Percentiles rank a stretch among this genome's conserved stretches.
These are phyloP conservation scores for Melanerpes aurifrons DNA, from an alignment of 2,113 vertebrate genomes.

Conservation along the genomic window DNA sequence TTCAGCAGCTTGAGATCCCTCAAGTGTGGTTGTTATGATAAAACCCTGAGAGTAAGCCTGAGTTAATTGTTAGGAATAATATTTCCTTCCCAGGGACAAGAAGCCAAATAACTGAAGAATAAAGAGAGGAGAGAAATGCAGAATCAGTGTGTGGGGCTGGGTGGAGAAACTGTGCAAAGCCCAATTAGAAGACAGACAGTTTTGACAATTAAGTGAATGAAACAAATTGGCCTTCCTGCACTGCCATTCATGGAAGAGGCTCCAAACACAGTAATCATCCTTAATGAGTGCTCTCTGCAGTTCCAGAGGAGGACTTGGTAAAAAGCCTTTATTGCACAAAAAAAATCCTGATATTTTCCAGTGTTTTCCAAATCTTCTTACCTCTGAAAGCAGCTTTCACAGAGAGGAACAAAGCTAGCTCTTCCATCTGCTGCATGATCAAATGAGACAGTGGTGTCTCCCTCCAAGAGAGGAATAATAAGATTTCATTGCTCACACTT, in stretches of 20 bases:
- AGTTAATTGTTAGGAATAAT: background rate
- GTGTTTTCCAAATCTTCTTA: background rate
- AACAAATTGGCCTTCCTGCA: background rate
- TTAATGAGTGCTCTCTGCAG: background rate
- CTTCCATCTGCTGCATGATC: background rate
- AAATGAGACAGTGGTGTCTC: background rate
- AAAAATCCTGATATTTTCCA: background rate
- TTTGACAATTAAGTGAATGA: background rate
- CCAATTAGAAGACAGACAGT: background rate
- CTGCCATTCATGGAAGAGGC: background rate
- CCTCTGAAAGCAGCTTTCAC: background rate
- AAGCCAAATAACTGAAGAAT: background rate
- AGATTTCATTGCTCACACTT: background rate
- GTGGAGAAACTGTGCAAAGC: background rate
- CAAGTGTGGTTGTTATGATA: background rate
- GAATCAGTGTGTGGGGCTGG: background rate
- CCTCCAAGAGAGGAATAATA: background rate
- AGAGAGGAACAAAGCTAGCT: background rate
- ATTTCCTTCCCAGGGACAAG: background rate
- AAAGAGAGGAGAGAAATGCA: background rate
- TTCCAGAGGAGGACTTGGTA: background rate
- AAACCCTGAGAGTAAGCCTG: background rate
- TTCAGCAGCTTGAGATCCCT: background rate
- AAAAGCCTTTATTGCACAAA: background rate
- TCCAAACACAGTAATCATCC: background rate